Base-by-base conservation (phyloP, 2,113 vertebrate genomes). In the Macrotus californicus region DNA sequence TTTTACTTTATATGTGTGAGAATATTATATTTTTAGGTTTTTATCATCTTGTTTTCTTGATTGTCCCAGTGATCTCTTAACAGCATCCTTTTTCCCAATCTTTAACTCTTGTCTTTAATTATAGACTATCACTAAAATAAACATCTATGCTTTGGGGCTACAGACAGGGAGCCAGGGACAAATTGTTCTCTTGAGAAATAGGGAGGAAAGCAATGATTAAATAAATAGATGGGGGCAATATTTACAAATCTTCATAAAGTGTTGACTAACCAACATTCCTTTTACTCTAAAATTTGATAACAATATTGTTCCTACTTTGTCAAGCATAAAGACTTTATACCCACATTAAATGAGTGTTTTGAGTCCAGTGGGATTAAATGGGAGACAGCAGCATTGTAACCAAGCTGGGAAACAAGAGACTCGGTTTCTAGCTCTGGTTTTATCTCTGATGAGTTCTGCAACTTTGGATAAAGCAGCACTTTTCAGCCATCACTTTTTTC, bases 41-140 rank as follows among this genome's bases (percentile, higher is more conserved):
- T 84, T 66, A 77, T 79, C 21, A 84, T 87, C 3, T 41, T 92
- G 13, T 70, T 89, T 91, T 86, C 34, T 76, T 61, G 13, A 83
- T 67, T 80, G 39, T 7, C 31, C 34, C 12, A 43, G 7, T 70
- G 48, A 75, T 91, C 31, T 80, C 73, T 66, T 50, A 50, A 50
- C 0, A 69, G 19, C 14, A 91, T 61, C 12, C 34, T 72, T 93
- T 69, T 7, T 4, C 26, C 10, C 83, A 76, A 89, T 86, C 15
- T 83, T 39, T 81, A 85, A 34, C 52, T 94, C 54, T 93, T 18
- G 1, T 48, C 29, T 61, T 94, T 92, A 77, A 80, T 66, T 90
- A 61, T 50, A 46, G 39, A 52, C 16, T 76, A 76, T 93, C 22
- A 6, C 19, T 96, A 91, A 95, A 77, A 79, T 95, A 92, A 92